Base-by-base conservation (phyloP, 2,797 vertebrate genomes). In the Gallinago nigripennis region DNA sequence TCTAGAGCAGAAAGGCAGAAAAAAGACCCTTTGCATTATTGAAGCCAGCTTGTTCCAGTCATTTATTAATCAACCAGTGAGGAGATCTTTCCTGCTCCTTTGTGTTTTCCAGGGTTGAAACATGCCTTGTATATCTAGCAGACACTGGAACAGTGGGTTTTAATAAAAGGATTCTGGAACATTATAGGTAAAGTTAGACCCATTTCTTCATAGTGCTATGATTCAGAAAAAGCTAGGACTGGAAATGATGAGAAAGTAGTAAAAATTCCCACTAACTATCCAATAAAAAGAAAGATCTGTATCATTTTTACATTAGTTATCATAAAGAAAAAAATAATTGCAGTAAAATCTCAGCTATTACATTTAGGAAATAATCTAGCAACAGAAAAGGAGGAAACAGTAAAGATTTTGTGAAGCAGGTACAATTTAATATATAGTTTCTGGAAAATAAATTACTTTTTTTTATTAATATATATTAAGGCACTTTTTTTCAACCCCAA, bases 391-490 rank as follows among this genome's bases (percentile, higher is more conserved):
- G 35, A 85, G 37, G 37, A 89, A 95, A 75, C 19, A 85, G 31
- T 73, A 71, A 60, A 88, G 35, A 33, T 28, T 84, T 84, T 95
- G 81, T 92, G 68, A 72, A 50, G 11, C 16, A 81, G 28, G 46
- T 91, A 50, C 31, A 31, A 66, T 95, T 93, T 89, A 89, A 64
- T 78, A 4, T 31, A 27, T 17, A 46, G 41, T 45, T 89, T 10
- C 91, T 95, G 94, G 69, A 96, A 93, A 93, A 95, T 6, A 92
- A 46, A 89, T 95, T 60, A 88, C 61, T 45, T 2, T 45, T 70
- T 45, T 70, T 71, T 39, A 14, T 10, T 8, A 70, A 79, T 66
- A 43, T 43, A 19, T 33, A 61, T 31, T 66, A 43, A 91, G 30
- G 31, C 41, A 23, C 53, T 72, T 77, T 82, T 94, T 73, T 76